phyloP scores from a whole-genome alignment of 2,888 invertebrate species.

The Abrostola tripartita region DNA sequence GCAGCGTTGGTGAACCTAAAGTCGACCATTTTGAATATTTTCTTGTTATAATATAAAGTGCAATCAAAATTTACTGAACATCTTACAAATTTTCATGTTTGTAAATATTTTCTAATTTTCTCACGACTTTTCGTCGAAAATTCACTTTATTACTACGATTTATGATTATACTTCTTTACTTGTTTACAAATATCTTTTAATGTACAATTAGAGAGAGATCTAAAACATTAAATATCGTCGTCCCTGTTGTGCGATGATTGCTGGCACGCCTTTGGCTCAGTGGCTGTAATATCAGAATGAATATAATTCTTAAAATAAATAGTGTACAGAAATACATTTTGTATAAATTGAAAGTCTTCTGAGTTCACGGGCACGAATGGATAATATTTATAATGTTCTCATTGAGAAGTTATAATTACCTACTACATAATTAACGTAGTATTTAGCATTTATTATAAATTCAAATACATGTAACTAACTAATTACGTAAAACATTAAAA shows the following conservation, averaged over 20 bases:
- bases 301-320: conserved; percentile 38
- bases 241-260: conserved; percentile 19
- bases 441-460: background rate
- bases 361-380: conserved; percentile 4
- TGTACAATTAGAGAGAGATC: conserved; percentile 3
- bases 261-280: conserved; percentile 11
- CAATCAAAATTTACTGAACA: background rate
- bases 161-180: background rate
- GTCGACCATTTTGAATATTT: conserved; percentile 6
- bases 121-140: background rate
- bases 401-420: no score
- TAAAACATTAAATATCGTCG: conserved; percentile 8
- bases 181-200: conserved; percentile 1
- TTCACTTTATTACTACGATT: background rate
- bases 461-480: background rate
- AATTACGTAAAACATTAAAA: background rate
- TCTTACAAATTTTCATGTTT: background rate
- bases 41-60: background rate
- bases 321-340: conserved; percentile 17
- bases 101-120: background rate
- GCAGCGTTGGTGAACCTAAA: conserved; percentile 1
- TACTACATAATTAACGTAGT: no score
- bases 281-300: conserved; percentile 19
- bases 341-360: conserved; percentile 21
- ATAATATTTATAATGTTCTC: background rate